Percentiles rank a stretch among this genome's conserved stretches.
Conservation (phyloP, 1,140 invertebrate genomes). For the Zaprionus camerounensis region DNA sequence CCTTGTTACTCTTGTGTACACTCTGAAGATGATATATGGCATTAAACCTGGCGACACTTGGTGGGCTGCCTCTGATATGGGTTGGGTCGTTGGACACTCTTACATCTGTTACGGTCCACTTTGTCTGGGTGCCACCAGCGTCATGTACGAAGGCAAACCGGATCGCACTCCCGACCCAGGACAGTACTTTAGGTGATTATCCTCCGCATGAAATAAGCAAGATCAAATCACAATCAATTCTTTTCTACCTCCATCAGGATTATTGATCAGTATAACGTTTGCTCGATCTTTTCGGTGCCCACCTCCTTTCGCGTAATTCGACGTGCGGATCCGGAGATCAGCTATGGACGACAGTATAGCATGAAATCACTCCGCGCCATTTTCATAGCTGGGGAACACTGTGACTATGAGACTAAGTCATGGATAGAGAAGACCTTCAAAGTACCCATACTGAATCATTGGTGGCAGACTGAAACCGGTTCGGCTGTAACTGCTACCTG, state of each 20-base stretch:
- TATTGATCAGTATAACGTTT: conserved; percentile 93
- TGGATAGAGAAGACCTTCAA: conserved; percentile 93
- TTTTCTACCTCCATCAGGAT: conserved; percentile 86
- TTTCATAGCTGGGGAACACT: conserved; percentile 97
- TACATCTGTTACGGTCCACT: conserved; percentile 97
- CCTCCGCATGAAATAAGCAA: not conserved
- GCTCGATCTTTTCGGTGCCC: conserved; percentile 94
- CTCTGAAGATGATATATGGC: conserved; percentile 93
- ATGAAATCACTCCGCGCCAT: conserved; percentile 90
- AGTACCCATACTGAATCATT: conserved; percentile 95
- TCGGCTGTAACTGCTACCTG: conserved; percentile 94
- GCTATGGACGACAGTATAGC: conserved; percentile 88
- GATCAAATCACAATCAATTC: not conserved
- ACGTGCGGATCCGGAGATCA: conserved; percentile 89
- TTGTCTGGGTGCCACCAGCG: conserved; percentile 91
- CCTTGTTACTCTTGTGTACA: conserved; percentile 92
- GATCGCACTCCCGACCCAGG: conserved; percentile 96
- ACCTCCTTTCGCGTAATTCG: conserved; percentile 93
- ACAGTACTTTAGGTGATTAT: conserved; percentile 87
- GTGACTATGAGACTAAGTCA: conserved; percentile 94
- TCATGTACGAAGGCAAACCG: conserved; percentile 98
- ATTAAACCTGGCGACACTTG: conserved; percentile 92
- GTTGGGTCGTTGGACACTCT: conserved; percentile 97
- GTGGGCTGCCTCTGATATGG: conserved; percentile 95
- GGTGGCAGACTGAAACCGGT: conserved; percentile 98